Evolutionary conservation across 2,113 vertebrate genomes (phyloP), one percentile per base, ranked within the genome.

Genomic region (Edolisoma coerulescens): DNA sequence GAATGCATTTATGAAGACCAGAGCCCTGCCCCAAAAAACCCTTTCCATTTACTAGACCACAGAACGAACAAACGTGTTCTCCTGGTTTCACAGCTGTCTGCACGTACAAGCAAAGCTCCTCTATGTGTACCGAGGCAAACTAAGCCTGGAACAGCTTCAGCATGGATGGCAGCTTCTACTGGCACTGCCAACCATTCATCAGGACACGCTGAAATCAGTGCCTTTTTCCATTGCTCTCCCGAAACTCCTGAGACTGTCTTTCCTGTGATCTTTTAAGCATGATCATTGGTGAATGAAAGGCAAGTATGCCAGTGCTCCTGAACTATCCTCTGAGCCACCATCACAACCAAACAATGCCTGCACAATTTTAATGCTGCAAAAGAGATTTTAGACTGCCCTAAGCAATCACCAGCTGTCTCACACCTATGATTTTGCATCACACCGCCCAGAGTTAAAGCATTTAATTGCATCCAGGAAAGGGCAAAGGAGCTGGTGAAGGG

Each of bases 281-380:
- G 10, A 26, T 33, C 57, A 53, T 2, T 4, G 5, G 45, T 35
- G 76, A 67, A 39, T 1, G 16, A 44, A 77, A 81, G 24, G 27
- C 37, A 63, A 54, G 47, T 5, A 30, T 0, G 0, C 23, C 1
- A 1, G 20, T 47, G 27, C 21, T 33, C 37, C 59, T 33, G 35
- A 78, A 15, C 44, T 35, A 5, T 5, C 5, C 7, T 13, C 35
- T 33, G 47, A 63, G 42, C 47, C 42, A 39, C 56, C 35, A 54
- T 6, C 1, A 1, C 33, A 24, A 42, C 13, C 14, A 23, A 2
- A 0, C 24, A 39, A 35, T 0, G 2, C n/a, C 28, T 30, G 32
- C 64, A 22, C 7, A 12, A 41, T 27, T 45, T 28, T 21, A 81
- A 63, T 0, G 2, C 19, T 50, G 28, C 53, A 27, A 0, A 41